These are phyloP conservation scores for Ptyas mucosa DNA, from an alignment of 2,113 vertebrate genomes.

Conservation along the genomic window DNA sequence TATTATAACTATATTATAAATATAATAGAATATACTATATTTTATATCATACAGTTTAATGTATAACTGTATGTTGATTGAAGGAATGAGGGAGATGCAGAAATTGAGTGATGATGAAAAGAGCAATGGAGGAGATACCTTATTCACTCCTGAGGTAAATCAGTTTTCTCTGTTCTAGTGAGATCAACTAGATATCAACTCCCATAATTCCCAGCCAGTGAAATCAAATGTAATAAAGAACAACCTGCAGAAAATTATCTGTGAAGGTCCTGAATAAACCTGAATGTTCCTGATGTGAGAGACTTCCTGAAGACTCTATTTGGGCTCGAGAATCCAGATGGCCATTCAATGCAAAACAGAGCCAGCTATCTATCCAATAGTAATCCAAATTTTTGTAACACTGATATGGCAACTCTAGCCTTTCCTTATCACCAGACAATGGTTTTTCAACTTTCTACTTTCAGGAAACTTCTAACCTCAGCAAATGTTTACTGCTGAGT, in stretches of 20 bases:
- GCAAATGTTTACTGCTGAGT: neutral
- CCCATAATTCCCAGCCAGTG: neutral
- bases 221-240: neutral
- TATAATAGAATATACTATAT: neutral
- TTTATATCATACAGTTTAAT: neutral
- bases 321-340: neutral
- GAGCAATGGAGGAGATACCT: neutral
- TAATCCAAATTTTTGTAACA: neutral
- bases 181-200: neutral
- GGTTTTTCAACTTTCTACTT: neutral
- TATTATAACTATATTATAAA: neutral
- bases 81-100: neutral
- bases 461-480: neutral
- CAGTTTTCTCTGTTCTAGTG: neutral
- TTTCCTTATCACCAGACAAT: neutral
- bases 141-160: neutral
- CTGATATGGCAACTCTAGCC: neutral
- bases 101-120: neutral
- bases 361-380: neutral
- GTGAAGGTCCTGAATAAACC: neutral
- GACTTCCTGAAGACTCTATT: neutral
- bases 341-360: neutral
- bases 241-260: too few species aligned
- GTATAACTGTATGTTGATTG: neutral
- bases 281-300: neutral